These are phyloP conservation scores for Halcyon senegalensis DNA, from an alignment of 2,113 vertebrate species.

Conservation along the genomic window DNA sequence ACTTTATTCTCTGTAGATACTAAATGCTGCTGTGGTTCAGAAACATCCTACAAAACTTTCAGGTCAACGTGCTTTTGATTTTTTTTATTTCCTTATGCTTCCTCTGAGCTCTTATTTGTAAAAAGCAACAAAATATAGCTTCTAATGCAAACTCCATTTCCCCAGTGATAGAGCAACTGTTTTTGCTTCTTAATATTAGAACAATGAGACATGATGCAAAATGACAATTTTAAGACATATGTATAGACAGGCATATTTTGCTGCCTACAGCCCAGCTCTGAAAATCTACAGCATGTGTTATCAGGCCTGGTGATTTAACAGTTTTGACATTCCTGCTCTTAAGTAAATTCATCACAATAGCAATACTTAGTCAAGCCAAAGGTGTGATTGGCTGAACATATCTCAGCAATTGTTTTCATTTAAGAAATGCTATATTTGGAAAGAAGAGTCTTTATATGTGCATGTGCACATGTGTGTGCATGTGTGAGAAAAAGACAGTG, in stretches of 20 bases:
- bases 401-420: background rate
- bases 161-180: background rate
- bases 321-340: constrained; percentile 37
- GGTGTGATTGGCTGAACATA: background rate
- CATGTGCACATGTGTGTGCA: background rate
- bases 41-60: background rate
- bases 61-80: background rate
- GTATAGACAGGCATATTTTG: background rate
- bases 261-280: constrained; percentile 8
- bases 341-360: background rate
- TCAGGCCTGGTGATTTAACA: constrained; percentile 45
- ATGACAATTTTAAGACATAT: constrained; percentile 43
- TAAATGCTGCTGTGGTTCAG: background rate
- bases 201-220: background rate
- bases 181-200: constrained; percentile 6
- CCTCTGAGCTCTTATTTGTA: background rate
- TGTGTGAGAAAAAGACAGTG: background rate
- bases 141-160: background rate
- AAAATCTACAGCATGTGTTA: constrained; percentile 29
- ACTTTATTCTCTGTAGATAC: background rate
- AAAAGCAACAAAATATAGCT: background rate
- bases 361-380: background rate
- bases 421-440: background rate
- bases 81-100: background rate
- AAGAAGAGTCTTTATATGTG: background rate